Evolutionary conservation across 2,797 vertebrate species (phyloP), one percentile per base, ranked within the genome.

Genomic region (Pipistrellus nathusii): DNA sequence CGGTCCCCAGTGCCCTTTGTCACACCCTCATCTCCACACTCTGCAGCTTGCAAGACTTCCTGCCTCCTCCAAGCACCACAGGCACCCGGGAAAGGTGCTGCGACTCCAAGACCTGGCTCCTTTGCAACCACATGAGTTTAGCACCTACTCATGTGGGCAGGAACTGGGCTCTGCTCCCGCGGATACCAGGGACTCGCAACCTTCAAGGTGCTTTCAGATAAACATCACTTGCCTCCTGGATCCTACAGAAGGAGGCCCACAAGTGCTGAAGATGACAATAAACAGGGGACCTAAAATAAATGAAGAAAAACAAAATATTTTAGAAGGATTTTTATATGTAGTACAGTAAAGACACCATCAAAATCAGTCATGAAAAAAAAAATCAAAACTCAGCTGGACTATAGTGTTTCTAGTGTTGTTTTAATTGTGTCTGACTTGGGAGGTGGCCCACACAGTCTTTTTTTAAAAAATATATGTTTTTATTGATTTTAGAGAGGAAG

Each of bases 41-140:
- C 8, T 3, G 32, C 64, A 91, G 71, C 59, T 68, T 68, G 57
- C 38, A 53, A 93, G 94, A 83, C 76, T 89, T 85, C 85, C 94
- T 93, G 83, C n/a, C 83, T 59, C 44, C 68, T 68, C 68, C 51
- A 21, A 17, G 14, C 27, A 41, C 46, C 72, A 18, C 73, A 53
- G 91, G 25, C 62, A 41, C 73, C 14, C 8, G 0, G 53, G 62
- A 81, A 83, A 90, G 25, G 27, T 25, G 25, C 84, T n/a, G 1
- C 30, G 6, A n/a, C 86, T 48, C 68, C 1, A 1, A 85, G 73
- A 53, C 76, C 76, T 85, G 95, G 91, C 55, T 77, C 18, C 73
- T 11, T 77, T 66, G 93, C 93, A 68, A 57, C 59, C 85, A 20
- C 23, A 0, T 17, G 51, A 90, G 57, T n/a, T 73, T 27, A 59